phyloP scores from a whole-genome alignment of 2,888 invertebrate species.

The Thelaira solivaga region DNA sequence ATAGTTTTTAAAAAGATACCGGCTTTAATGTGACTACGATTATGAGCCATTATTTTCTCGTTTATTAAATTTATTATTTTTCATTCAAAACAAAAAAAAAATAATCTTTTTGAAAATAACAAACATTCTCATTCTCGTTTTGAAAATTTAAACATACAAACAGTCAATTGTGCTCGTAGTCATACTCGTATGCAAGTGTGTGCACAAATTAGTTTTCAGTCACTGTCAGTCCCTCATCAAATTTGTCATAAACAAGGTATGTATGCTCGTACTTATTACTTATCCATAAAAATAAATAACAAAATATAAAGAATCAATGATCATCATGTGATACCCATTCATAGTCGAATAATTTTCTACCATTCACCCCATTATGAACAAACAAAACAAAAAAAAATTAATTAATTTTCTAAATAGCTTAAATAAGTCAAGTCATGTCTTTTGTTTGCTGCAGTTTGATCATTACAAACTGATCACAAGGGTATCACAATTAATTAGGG shows the following conservation, averaged over 20 bases:
- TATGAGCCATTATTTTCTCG: too few relatives aligned
- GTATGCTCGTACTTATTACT: not conserved
- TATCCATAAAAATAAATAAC: not conserved
- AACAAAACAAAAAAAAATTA: too few relatives aligned
- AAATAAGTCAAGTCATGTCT: slow-evolving; percentile 52
- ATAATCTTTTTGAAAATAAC: too few relatives aligned
- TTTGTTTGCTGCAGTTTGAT: slow-evolving; percentile 38
- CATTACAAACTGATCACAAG: slow-evolving; percentile 58
- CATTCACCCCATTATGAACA: slow-evolving; percentile 35
- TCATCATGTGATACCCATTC: slow-evolving; percentile 29
- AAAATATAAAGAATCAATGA: slow-evolving; percentile 18
- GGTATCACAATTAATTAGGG: slow-evolving; percentile 60
- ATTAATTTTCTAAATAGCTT: slow-evolving; percentile 63
- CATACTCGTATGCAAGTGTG: not conserved
- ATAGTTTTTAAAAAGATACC: too few relatives aligned
- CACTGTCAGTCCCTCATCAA: slow-evolving; percentile 64
- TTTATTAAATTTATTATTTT: not conserved
- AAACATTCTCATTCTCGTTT: too few relatives aligned
- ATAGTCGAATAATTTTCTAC: not conserved
- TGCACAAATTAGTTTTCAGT: slow-evolving; percentile 58
- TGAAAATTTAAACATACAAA: too few relatives aligned
- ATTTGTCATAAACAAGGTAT: slow-evolving; percentile 55
- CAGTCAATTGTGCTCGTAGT: not conserved
- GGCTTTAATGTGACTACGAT: too few relatives aligned
- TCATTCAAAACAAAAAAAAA: too few relatives aligned